Base-by-base conservation (phyloP, 1,140 invertebrate genomes). In the Pygmarrhopalites habei region DNA sequence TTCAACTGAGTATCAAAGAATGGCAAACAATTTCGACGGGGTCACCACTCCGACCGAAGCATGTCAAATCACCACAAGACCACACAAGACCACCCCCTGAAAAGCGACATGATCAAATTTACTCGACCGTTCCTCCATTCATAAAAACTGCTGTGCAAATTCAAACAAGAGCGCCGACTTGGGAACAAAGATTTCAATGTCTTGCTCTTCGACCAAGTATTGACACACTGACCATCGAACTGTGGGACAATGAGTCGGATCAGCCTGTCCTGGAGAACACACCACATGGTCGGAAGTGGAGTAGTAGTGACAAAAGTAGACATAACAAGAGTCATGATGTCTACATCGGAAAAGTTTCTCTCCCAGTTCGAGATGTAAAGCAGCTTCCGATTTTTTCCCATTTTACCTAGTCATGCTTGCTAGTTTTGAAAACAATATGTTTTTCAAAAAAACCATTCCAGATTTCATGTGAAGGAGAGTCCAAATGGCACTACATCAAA, bases 151-250 rank as follows among this genome's bases (percentile, higher is more conserved):
- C 41, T 0, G 46, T 69, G 14, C 41, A 64, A 39, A 29, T n/a
- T 2, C 46, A 60, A 25, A 67, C 61, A 12, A 43, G 46, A 10
- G 53, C 47, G 49, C 68, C 68, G 15, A 25, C 28, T 5, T 70
- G 68, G 68, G 65, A 67, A 19, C 58, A 70, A 49, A 25, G 59
- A 23, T 70, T 70, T 32, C 68, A 70, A 60, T 64, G 61, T 39
- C 23, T 70, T 5, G 53, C 62, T 19, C 39, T 70, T 21, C 32
- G 62, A 25, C 64, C 68, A 1, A 51, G 44, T 21, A 53, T 61
- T 26, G 68, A 70, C 25, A 59, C 47, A 0, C 43, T 70, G 5
- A 58, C 61, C 14, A 58, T 70, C 25, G 68, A 70, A 47, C 58
- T 70, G 1, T 41, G 25, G 35, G 44, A 51, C 26, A 58, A 49